phyloP scores from a whole-genome alignment of 2,797 vertebrate species.

The Tadarida brasiliensis region DNA sequence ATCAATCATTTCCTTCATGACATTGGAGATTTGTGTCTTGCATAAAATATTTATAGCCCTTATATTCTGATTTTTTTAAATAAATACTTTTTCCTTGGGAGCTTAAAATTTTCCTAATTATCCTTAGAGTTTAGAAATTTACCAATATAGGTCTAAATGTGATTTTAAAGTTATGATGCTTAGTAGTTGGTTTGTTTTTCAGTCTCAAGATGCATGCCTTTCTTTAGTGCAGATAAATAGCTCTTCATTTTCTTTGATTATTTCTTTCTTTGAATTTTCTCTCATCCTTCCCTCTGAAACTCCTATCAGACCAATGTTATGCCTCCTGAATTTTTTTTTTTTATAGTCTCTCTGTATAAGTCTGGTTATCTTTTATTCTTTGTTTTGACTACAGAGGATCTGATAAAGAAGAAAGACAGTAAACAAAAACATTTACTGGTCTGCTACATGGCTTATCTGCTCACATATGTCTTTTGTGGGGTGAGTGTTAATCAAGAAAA shows the following conservation, averaged over 20 bases:
- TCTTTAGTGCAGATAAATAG: neutral
- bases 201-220: neutral
- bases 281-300: neutral
- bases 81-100: neutral
- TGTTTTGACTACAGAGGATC: neutral
- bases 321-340: neutral
- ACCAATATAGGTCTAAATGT: neutral
- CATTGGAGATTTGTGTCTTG: neutral
- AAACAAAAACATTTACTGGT: neutral
- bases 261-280: neutral
- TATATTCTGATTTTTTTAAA: neutral
- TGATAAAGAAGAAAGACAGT: neutral
- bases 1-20: slow-evolving; percentile 16
- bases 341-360: neutral
- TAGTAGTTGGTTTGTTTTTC: neutral
- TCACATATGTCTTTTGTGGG: neutral
- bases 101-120: neutral
- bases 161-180: neutral
- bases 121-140: neutral
- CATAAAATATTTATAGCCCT: neutral
- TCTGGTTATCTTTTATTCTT: neutral
- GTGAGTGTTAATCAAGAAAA: neutral
- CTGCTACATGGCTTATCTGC: neutral
- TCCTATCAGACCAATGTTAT: neutral
- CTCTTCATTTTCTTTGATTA: neutral